Percentiles rank a stretch among this genome's conserved stretches.
These are phyloP conservation scores for Scaptodrosophila lebanonensis DNA, from an alignment of 1,140 invertebrate species.

Conservation along the genomic window DNA sequence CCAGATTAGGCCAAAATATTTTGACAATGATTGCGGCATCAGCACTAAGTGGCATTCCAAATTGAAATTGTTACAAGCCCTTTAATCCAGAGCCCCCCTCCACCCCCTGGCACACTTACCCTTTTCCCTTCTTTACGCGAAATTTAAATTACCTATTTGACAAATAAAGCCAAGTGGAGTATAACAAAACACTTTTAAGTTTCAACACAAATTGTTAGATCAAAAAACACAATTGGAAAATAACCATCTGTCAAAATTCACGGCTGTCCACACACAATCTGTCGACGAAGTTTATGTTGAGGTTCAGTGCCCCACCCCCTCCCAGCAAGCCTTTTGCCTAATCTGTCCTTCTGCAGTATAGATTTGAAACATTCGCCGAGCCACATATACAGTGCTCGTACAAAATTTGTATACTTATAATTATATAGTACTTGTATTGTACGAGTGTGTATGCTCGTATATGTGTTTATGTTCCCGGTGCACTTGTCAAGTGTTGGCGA, in stretches of 20 bases:
- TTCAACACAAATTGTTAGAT: constrained; percentile 64
- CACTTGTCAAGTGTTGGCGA: constrained; percentile 71
- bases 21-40: constrained; percentile 52
- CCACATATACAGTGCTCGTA: constrained; percentile 20
- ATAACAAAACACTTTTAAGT: constrained; percentile 72
- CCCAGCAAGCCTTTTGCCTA: constrained; percentile 17
- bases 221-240: constrained; percentile 66
- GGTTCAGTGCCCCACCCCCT: not conserved
- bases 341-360: constrained; percentile 27
- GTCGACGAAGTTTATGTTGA: constrained; percentile 24
- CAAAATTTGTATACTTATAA: constrained; percentile 51
- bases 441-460: no score
- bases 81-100: constrained; percentile 20
- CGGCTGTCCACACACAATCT: constrained; percentile 60
- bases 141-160: constrained; percentile 66
- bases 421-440: no score
- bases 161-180: constrained; percentile 56
- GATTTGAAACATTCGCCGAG: constrained; percentile 28
- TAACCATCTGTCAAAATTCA: constrained; percentile 76
- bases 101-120: constrained; percentile 36
- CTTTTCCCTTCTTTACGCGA: constrained; percentile 24
- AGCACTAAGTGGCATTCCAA: not conserved
- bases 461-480: constrained; percentile 42
- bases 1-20: constrained; percentile 48
- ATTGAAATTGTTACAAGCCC: constrained; percentile 18